Base-by-base conservation (phyloP, 2,797 vertebrate genomes). In the Oryzias dopingdopingensis region DNA sequence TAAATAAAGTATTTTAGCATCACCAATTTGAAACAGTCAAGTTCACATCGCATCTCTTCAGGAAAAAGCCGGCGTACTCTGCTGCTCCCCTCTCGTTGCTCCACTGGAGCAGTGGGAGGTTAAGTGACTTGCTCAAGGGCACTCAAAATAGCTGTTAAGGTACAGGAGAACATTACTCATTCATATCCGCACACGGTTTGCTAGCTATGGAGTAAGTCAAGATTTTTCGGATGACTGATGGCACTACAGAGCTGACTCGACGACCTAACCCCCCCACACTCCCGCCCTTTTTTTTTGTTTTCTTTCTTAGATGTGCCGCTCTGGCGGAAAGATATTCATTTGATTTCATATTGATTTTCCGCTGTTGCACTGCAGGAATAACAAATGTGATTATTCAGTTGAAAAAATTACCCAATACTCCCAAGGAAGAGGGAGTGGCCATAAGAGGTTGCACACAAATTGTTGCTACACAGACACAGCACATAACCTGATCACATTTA, bases 111-210 rank as follows among this genome's bases (percentile, higher is more conserved):
- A 79, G 65, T 29, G n/a, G 58, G 68, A 76, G 70, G 77, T 83
- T 73, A 83, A 85, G 82, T 85, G 81, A 84, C 80, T 86, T 86
- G 82, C 82, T 88, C 77, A 88, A 88, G 79, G 79, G 79, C 80
- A 81, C 65, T 65, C 69, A 70, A 76, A 78, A 79, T 79, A 79
- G 72, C 72, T 63, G 69, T 70, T 61, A 41, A 59, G 62, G 54
- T 56, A 49, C 20, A 22, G 26, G 47, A 69, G 72, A 72, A 64
- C 70, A 80, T 80, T 74, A 67, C 68, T 77, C 82, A 77, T 86
- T 82, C 76, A 80, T 79, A 77, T 76, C 57, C 77, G 68, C 77
- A 62, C 71, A 80, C 46, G 75, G 65, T 72, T 79, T 80, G 70
- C 58, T 74, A 66, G 71, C 76, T 74, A 56, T 41, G 1, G 55